Percentiles rank a stretch among this genome's conserved stretches.
Conservation (phyloP, 2,797 vertebrate genomes). For the Eremophila alpestris region DNA sequence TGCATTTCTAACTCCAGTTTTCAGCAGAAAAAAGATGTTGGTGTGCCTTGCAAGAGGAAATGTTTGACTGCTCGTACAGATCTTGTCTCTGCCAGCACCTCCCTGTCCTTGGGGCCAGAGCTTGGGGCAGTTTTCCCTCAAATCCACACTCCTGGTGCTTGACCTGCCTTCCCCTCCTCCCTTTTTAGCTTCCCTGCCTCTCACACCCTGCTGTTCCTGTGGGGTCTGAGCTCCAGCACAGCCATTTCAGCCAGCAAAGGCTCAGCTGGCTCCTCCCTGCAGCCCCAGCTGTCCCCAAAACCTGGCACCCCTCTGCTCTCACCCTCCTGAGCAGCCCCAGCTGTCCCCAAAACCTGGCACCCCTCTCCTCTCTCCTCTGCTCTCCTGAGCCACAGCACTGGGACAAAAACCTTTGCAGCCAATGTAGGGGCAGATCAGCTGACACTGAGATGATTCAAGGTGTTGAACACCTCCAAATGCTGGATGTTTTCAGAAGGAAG, state of each 20-base stretch:
- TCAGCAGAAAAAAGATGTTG: background rate
- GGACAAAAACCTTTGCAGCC: background rate
- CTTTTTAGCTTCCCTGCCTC: background rate
- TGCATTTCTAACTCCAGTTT: background rate
- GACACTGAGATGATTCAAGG: accelerated
- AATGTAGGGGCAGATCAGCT: background rate
- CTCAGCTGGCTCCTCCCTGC: background rate
- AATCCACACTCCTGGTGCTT: background rate
- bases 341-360: background rate
- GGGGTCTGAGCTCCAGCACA: background rate
- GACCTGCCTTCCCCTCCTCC: background rate
- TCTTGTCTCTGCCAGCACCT: background rate
- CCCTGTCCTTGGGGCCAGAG: background rate
- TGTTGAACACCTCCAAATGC: background rate
- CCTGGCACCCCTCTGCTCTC: background rate
- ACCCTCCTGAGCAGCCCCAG: background rate
- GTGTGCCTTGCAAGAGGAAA: background rate
- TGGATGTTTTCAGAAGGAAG: background rate
- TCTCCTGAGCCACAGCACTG: background rate
- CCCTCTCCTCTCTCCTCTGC: background rate
- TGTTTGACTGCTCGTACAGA: accelerated
- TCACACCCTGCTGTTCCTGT: accelerated
- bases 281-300: background rate
- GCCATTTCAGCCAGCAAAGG: background rate
- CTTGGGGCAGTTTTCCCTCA: background rate